Percentiles rank a stretch among this genome's conserved stretches.
Conservation (phyloP, 2,113 vertebrate genomes). For the Coryphaenoides rupestris region DNA sequence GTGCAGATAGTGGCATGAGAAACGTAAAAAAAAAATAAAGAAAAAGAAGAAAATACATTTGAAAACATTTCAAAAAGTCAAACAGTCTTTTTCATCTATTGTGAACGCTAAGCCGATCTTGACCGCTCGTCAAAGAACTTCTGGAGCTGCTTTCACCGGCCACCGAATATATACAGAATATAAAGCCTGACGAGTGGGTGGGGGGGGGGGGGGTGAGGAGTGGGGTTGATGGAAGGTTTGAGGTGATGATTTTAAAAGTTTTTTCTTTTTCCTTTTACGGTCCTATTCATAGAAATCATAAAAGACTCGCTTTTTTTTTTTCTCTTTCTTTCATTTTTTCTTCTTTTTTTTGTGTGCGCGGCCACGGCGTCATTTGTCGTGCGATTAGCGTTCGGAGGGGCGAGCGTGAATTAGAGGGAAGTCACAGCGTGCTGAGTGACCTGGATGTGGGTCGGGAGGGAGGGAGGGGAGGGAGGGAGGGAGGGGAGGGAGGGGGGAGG, state of each 20-base stretch:
- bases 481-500: conserved; percentile 23
- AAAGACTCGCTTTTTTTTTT: conserved; percentile 54
- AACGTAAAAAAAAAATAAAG: conserved; percentile 39
- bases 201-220: too few relatives aligned
- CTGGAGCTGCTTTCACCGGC: conserved; percentile 37
- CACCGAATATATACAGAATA: conserved; percentile 51
- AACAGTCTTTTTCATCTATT: conserved; percentile 66
- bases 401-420: conserved; percentile 64
- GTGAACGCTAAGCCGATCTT: conserved; percentile 66
- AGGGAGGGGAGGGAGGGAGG: conserved; percentile 37
- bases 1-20: conserved; percentile 31
- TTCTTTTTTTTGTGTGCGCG: conserved; percentile 30
- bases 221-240: too few relatives aligned
- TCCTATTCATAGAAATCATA: conserved; percentile 59
- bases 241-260: conserved; percentile 46
- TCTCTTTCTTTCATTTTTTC: conserved; percentile 24
- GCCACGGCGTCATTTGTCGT: conserved; percentile 63
- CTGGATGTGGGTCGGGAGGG: conserved; percentile 61
- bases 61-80: conserved; percentile 70
- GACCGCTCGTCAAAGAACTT: conserved; percentile 64
- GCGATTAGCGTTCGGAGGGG: conserved; percentile 68
- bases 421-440: conserved; percentile 65
- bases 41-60: conserved; percentile 28
- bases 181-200: too few relatives aligned
- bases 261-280: conserved; percentile 3